Evolutionary conservation across 2,113 vertebrate species (phyloP), one percentile per base, ranked within the genome.

Genomic region (Ammodytes dubius): DNA sequence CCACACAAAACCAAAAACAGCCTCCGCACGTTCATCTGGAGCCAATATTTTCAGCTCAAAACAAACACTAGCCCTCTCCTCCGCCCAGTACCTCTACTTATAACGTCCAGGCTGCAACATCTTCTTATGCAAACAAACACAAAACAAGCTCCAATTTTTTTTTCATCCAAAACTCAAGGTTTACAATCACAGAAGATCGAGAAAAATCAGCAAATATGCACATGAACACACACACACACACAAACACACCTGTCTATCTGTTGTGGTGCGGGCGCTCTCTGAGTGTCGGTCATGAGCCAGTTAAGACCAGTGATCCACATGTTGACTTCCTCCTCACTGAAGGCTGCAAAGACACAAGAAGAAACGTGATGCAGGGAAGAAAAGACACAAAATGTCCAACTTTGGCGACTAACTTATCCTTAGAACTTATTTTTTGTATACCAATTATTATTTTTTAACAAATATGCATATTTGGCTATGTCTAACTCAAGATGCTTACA

Each of bases 251-350:
- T 96, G 92, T 97, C 95, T 0, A 93, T 93, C 85, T 96, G 96
- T 49, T 96, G 95, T 0, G 96, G 96, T 0, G 95, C 95, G 0
- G 95, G 95, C 1, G 96, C 93, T 82, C 89, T 94, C 87, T 96
- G 95, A 0, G 96, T 96, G 84, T 97, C 96, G 0, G 19, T 67
- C 87, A 97, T 94, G 87, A 97, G 84, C 96, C 96, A 97, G 91
- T 93, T 96, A 83, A 97, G 93, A 6, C 96, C 96, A 0, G 94
- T 93, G 74, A 96, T 92, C 96, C 96, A 97, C 50, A 96, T 91
- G 85, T 91, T 96, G 90, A 96, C 96, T 77, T 97, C 96, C 81
- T 97, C 96, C 76, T 97, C 96, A 0, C 95, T 96, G 90, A 96
- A 96, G 10, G 96, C 96, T 97, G 89, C 52, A 52, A 12, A 74